A percentile compares a stretch with the other conserved stretches of the same genome.
phyloP scores from a whole-genome alignment of 2,113 vertebrate genomes.

The Origma solitaria region DNA sequence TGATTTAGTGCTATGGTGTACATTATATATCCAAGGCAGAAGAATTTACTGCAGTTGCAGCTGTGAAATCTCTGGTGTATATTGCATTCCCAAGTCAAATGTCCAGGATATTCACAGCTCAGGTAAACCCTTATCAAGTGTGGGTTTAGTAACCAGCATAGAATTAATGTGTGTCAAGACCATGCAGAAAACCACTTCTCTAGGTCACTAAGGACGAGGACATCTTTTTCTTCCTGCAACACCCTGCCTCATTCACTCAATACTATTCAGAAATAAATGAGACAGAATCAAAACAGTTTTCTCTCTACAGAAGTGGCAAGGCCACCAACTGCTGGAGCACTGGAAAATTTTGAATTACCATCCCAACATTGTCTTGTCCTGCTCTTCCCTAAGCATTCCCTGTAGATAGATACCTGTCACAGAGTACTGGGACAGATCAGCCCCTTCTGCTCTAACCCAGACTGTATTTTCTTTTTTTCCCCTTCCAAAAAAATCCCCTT shows the following conservation, averaged over 20 bases:
- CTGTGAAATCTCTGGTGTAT: neutral
- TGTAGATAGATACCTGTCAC: neutral
- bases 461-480: neutral
- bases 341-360: neutral
- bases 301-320: neutral
- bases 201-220: neutral
- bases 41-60: neutral
- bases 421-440: neutral
- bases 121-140: neutral
- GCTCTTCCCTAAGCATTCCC: neutral
- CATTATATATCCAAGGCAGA: neutral
- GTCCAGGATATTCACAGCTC: neutral
- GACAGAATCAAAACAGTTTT: neutral
- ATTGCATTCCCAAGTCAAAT: neutral
- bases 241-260: neutral
- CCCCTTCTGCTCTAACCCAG: neutral
- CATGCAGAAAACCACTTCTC: slow-evolving; percentile 16
- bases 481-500: neutral
- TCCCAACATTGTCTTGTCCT: neutral
- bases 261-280: neutral
- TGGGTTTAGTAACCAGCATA: neutral
- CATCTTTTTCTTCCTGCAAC: neutral
- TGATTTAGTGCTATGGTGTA: neutral
- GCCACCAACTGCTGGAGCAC: neutral
- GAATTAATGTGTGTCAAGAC: neutral